A percentile compares a stretch with the other conserved stretches of the same genome.
phyloP scores from a whole-genome alignment of 1,140 invertebrate species.

The Epicauta chinensis region DNA sequence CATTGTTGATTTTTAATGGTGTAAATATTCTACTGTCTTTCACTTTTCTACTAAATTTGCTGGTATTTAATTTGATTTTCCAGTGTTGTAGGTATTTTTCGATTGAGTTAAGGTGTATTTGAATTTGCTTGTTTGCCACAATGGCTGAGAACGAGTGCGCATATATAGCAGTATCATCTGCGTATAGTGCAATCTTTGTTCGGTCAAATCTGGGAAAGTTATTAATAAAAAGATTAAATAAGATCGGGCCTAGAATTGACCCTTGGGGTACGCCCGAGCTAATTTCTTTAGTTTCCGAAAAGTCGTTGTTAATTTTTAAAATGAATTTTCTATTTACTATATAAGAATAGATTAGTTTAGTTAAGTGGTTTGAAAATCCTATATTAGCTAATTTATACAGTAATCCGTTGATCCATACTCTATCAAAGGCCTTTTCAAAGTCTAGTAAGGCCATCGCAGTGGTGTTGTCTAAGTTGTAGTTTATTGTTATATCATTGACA shows the following conservation, averaged over 20 bases:
- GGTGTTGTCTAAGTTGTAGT: background rate
- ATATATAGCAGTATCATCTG: slow-evolving; percentile 31
- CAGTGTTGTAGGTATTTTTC: slow-evolving; percentile 26
- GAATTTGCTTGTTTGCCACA: slow-evolving; percentile 14
- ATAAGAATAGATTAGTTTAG: background rate
- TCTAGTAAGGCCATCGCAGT: slow-evolving; percentile 7
- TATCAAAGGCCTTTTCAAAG: slow-evolving; percentile 34
- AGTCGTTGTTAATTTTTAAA: slow-evolving; percentile 1
- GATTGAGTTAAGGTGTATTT: slow-evolving; percentile 17
- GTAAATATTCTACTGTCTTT: background rate
- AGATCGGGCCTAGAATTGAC: slow-evolving; percentile 24
- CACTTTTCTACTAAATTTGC: slow-evolving; percentile 24
- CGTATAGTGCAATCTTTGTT: slow-evolving; percentile 20
- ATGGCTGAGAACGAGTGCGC: slow-evolving; percentile 3
- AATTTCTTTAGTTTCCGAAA: slow-evolving; percentile 4
- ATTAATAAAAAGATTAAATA: slow-evolving; percentile 23
- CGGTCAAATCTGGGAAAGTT: slow-evolving; percentile 18
- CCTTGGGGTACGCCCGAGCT: slow-evolving; percentile 29
- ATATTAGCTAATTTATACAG: slow-evolving; percentile 5
- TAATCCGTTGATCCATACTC: slow-evolving; percentile 11
- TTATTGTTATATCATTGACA: background rate
- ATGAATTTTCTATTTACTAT: background rate
- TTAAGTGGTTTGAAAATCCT: background rate
- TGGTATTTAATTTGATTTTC: slow-evolving; percentile 31
- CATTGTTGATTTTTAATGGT: background rate